Conservation (phyloP, 2,888 invertebrate species). For the Helleia helle region DNA sequence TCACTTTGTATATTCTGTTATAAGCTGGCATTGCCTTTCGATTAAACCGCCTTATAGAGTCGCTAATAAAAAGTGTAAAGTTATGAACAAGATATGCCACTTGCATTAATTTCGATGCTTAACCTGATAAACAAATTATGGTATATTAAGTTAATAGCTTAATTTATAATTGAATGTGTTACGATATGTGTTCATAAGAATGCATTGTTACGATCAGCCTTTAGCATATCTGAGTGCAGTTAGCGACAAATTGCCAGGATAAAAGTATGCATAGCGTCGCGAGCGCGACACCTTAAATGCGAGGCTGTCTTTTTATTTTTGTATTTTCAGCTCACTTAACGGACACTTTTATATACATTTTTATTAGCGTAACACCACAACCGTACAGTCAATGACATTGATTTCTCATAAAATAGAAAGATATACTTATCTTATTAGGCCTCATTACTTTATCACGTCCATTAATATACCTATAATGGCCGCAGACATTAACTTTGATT, state of each 20-base stretch:
- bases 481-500: no score
- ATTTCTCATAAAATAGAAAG: neutral
- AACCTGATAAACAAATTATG: conserved; percentile 74
- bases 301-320: conserved; percentile 40
- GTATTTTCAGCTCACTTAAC: conserved; percentile 31
- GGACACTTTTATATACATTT: conserved; percentile 34
- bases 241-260: conserved; percentile 52
- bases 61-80: conserved; percentile 71
- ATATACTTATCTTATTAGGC: neutral
- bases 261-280: conserved; percentile 28
- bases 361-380: conserved; percentile 36
- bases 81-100: conserved; percentile 71
- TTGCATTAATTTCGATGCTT: conserved; percentile 73
- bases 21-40: conserved; percentile 50
- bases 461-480: no score
- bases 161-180: conserved; percentile 71
- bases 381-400: conserved; percentile 16
- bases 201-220: conserved; percentile 55
- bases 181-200: conserved; percentile 60
- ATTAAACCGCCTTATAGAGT: conserved; percentile 67
- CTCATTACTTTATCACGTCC: neutral
- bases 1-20: conserved; percentile 26
- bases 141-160: conserved; percentile 72
- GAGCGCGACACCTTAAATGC: conserved; percentile 28
- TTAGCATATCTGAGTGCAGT: conserved; percentile 45